Conservation (phyloP, 2,797 vertebrate genomes). For the Enteromius unitaeniatus region DNA sequence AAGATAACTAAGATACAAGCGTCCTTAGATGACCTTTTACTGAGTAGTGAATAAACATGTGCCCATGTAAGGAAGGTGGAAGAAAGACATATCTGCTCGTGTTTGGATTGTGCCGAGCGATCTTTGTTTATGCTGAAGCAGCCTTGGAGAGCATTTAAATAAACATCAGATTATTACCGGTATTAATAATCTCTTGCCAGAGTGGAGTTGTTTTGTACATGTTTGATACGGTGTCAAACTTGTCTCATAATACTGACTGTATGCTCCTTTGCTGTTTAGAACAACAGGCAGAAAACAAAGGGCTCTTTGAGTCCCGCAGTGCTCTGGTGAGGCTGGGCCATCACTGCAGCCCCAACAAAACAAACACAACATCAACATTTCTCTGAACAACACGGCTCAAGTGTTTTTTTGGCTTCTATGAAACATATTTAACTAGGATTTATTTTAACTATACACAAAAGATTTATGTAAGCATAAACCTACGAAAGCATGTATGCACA, state of each 20-base stretch:
- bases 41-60: neutral
- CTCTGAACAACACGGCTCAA: neutral
- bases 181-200: neutral
- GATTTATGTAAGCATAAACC: neutral
- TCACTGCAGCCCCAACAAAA: constrained; percentile 25
- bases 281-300: constrained; percentile 44
- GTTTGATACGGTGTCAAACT: neutral
- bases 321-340: neutral
- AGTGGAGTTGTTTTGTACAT: neutral
- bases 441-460: neutral
- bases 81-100: neutral
- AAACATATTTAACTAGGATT: neutral
- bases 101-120: neutral
- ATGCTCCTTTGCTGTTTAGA: constrained; percentile 4
- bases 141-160: constrained; percentile 6
- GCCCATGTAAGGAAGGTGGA: neutral
- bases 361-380: constrained; percentile 28
- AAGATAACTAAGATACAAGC: neutral
- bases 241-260: constrained; percentile 16
- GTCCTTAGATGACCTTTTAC: neutral
- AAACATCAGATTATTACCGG: constrained; percentile 12
- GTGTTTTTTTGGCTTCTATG: neutral
- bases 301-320: constrained; percentile 10
- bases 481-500: neutral
- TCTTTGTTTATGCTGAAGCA: constrained; percentile 14